These are phyloP conservation scores for Rhinolophus ferrumequinum DNA, from an alignment of 2,113 vertebrate genomes.

Conservation along the genomic window DNA sequence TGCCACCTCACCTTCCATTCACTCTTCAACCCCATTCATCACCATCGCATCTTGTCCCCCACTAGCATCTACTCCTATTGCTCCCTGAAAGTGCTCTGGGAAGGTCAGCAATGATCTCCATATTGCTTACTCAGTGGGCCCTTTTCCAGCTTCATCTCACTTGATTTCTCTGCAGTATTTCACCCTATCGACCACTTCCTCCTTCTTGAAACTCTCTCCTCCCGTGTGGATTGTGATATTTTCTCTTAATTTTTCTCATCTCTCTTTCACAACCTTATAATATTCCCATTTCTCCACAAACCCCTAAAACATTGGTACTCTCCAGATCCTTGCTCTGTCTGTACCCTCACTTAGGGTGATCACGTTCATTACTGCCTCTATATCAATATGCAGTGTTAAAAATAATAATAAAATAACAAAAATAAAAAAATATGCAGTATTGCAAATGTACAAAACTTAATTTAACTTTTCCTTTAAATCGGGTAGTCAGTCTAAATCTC, in stretches of 20 bases:
- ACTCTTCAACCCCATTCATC: not conserved
- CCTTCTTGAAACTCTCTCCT: not conserved
- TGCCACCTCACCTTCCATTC: not conserved
- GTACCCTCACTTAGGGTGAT: not conserved
- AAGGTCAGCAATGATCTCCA: not conserved
- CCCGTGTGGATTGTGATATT: not conserved
- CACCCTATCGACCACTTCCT: not conserved
- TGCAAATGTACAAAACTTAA: not conserved
- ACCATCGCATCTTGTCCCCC: not conserved
- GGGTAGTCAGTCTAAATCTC: not conserved
- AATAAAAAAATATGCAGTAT: not conserved
- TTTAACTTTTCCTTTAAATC: constrained; percentile 32
- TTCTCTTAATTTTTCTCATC: not conserved
- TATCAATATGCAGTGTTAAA: not conserved
- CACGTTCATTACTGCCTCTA: not conserved
- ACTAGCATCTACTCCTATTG: not conserved
- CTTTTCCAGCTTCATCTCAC: not conserved
- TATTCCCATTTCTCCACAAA: not conserved
- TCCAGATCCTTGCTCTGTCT: not conserved
- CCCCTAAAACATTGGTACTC: not conserved
- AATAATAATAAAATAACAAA: too few species aligned
- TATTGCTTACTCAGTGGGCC: not conserved
- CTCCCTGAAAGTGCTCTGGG: not conserved
- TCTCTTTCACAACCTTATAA: not conserved
- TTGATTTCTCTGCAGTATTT: not conserved